Evolutionary conservation across 2,888 invertebrate species (phyloP), one percentile per base, ranked within the genome.

Genomic region (Leptura quadrifasciata): DNA sequence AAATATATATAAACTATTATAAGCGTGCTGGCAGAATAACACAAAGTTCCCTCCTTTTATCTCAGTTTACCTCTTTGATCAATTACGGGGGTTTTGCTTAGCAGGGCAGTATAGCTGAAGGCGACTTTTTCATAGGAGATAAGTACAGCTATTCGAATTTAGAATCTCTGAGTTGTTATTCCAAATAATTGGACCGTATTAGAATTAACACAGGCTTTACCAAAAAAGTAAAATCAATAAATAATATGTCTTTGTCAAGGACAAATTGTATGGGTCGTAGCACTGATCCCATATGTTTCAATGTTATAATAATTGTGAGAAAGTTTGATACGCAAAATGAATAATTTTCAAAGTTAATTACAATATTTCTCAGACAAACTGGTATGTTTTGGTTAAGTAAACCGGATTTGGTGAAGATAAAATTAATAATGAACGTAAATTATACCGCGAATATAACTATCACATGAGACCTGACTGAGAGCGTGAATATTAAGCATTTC

Each of bases 241-340:
- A n/a, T 61, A 8, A 18, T 10, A 21, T 63, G n/a, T n/a, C 39
- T 63, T 39, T 39, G 17, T 27, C 68, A 57, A 68, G 21, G 57
- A 27, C 55, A 57, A 31, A 55, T 35, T 68, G 55, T n/a, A 2
- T 68, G 27, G 68, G 68, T 68, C 57, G 57, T 57, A 67, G 54
- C 24, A 65, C 65, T 21, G 54, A 31, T n/a, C 55, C 35, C 55
- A 17, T 68, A 17, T 57, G 54, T 68, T 31, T 31, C 18, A 8
- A 15, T 57, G 15, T 61, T 31, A 27, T 47, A 47, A 21, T 21
- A 21, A 57, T 18, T 17, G 63, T 39, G 63, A 12, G 63, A 63
- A 63, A 63, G 63, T 63, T 63, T 35, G 20, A 20, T 21, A 20
- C 9, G 18, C 63, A 35, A 15, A 18, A 60, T 9, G 17, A 35